Evolutionary conservation across 2,797 vertebrate species (phyloP).

Genomic region (Phalanger gymnotis): DNA sequence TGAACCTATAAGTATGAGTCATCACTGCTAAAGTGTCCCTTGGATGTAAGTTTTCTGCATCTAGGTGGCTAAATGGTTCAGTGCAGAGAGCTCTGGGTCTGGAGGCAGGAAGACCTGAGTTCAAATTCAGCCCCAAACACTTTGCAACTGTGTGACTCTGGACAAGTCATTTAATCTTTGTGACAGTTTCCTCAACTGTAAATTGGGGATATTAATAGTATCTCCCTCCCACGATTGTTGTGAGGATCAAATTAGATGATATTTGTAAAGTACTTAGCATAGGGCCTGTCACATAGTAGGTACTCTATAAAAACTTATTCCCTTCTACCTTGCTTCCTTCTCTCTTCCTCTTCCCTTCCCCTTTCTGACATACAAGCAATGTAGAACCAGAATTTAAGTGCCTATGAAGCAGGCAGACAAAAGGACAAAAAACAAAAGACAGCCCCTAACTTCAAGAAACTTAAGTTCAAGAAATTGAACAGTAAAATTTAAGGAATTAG

Average conservation of each 20-base stretch:
- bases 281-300: neutral
- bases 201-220: neutral
- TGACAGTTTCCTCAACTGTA: neutral
- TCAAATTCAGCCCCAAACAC: neutral
- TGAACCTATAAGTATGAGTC: neutral
- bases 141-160: neutral
- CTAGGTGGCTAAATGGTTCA: neutral
- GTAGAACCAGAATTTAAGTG: neutral
- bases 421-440: neutral
- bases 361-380: neutral
- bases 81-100: neutral
- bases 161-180: neutral
- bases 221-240: neutral
- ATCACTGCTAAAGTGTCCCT: neutral
- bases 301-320: neutral
- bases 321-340: neutral
- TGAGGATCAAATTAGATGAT: neutral
- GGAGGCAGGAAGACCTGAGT: neutral
- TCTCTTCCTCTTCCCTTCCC: neutral
- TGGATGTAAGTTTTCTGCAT: neutral
- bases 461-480: neutral
- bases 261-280: neutral
- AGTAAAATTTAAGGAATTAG: neutral
- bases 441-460: neutral
- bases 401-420: neutral